phyloP scores from a whole-genome alignment of 2,113 vertebrate genomes.

The Phrynosoma blainvillii region DNA sequence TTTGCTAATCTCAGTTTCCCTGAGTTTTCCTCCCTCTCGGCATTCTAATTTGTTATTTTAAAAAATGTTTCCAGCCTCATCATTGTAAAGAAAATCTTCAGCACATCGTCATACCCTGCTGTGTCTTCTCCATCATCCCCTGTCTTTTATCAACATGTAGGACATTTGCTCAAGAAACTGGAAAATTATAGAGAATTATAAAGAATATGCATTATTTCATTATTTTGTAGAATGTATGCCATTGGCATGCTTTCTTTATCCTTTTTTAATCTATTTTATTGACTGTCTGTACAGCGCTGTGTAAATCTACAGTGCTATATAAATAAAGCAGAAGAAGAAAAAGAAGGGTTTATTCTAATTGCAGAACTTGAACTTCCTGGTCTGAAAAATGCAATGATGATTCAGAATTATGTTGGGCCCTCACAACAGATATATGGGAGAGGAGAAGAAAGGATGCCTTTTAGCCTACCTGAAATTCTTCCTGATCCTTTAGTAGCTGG shows the following conservation, averaged over 20 bases:
- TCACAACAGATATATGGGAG: neutral
- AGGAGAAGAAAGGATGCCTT: neutral
- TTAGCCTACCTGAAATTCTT: conserved; percentile 84
- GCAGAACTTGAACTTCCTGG: too few relatives aligned
- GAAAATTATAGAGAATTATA: too few relatives aligned
- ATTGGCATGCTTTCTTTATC: too few relatives aligned
- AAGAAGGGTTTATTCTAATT: neutral
- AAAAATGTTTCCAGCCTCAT: neutral
- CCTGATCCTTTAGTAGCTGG: conserved; percentile 79
- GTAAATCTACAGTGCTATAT: too few relatives aligned
- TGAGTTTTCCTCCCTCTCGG: neutral
- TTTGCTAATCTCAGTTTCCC: too few relatives aligned
- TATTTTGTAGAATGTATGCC: too few relatives aligned
- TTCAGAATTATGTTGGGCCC: neutral
- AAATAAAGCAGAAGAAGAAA: too few relatives aligned
- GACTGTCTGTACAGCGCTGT: too few relatives aligned
- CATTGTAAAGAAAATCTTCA: neutral
- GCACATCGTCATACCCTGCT: too few relatives aligned
- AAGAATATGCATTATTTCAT: too few relatives aligned
- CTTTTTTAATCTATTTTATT: too few relatives aligned
- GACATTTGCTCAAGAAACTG: neutral
- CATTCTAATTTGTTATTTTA: neutral
- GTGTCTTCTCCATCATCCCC: neutral
- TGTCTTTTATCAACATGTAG: neutral
- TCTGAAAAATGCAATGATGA: neutral